Percentiles rank a stretch among this genome's conserved stretches.
Evolutionary conservation across 2,797 vertebrate species (phyloP).

Genomic region (Mormyrus proboscirostris): DNA sequence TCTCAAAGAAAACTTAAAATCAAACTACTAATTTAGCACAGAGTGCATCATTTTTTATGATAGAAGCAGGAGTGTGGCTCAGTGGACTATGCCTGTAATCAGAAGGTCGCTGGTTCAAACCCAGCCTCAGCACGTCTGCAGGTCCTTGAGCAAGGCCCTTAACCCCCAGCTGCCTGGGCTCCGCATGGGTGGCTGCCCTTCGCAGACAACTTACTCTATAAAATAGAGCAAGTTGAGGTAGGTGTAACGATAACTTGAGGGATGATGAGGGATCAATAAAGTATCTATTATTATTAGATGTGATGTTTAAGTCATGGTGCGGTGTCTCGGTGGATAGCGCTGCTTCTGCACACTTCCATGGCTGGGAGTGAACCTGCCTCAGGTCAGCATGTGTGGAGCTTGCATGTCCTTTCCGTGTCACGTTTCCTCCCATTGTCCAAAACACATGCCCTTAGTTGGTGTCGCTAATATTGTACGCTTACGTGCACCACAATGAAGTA

Average conservation of each 20-base stretch:
- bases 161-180: too few species aligned
- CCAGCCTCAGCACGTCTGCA: too few species aligned
- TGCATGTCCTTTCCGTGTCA: neutral
- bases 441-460: too few species aligned
- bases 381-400: too few species aligned
- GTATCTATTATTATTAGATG: neutral
- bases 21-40: neutral
- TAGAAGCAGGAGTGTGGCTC: neutral
- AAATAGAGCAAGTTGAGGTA: too few species aligned
- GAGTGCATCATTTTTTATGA: neutral
- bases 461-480: neutral
- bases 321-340: neutral
- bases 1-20: neutral
- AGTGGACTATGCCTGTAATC: neutral
- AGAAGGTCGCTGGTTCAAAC: neutral
- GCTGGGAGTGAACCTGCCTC: too few species aligned
- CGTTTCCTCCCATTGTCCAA: neutral
- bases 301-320: neutral
- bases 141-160: too few species aligned
- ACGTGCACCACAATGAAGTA: neutral
- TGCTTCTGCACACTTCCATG: neutral
- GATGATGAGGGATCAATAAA: too few species aligned
- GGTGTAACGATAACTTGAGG: too few species aligned
- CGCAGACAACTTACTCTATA: too few species aligned
- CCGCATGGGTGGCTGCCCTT: too few species aligned